Conservation (phyloP, 2,113 vertebrate genomes). For the Megalops atlanticus region DNA sequence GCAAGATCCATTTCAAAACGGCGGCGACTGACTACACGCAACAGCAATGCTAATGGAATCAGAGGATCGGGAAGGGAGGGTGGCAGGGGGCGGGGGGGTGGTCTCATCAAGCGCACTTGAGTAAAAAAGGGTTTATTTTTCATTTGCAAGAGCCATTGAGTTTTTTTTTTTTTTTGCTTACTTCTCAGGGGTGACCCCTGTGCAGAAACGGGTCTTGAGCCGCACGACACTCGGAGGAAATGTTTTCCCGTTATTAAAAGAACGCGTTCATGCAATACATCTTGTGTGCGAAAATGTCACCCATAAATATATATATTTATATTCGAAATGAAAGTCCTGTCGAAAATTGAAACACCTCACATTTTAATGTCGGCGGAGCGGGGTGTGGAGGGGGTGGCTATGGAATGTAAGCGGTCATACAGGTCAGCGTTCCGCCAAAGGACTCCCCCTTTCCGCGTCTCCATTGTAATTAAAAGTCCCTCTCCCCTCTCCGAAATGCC, state of each 20-base stretch:
- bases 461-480: neutral
- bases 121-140: constrained; percentile 26
- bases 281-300: neutral
- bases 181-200: constrained; percentile 18
- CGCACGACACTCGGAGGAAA: neutral
- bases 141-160: constrained; percentile 23
- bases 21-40: constrained; percentile 14
- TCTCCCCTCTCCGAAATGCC: too few species aligned
- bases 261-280: neutral
- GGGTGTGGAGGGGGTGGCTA: neutral
- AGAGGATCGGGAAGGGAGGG: neutral
- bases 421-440: neutral
- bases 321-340: neutral
- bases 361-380: neutral
- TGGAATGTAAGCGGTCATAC: neutral
- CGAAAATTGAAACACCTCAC: neutral
- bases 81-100: too few species aligned
- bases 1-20: constrained; percentile 8
- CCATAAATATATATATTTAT: neutral
- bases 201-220: neutral
- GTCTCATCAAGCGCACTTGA: constrained; percentile 2
- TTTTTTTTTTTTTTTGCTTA: too few species aligned
- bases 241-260: neutral
- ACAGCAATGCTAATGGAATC: constrained; percentile 9
- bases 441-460: neutral